Base-by-base conservation (phyloP, 1,140 invertebrate genomes). In the Brachionus sp. region DNA sequence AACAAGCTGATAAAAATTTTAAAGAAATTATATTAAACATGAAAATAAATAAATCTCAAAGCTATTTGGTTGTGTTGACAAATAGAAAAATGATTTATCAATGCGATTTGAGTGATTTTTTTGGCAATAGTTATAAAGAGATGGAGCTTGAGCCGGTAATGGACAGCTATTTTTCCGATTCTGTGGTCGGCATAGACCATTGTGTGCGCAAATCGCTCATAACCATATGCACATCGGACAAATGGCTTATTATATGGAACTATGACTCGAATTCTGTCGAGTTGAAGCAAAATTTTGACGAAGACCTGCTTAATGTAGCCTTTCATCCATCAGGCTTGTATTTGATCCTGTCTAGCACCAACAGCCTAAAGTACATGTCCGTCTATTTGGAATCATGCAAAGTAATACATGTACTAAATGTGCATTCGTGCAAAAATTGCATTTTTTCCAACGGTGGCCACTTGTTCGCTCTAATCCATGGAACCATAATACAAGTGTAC, bases 201-300 rank as follows among this genome's bases (percentile, higher is more conserved):
- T 95, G 95, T 87, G 91, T 92, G 3, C 94, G 95, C 92, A 97
- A 96, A 88, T 93, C 94, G 0, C 82, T 96, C 42, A 92, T 95
- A 37, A 92, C 95, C 86, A 96, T 95, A 0, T 93, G 92, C 62
- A 94, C 94, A 73, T 86, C 91, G 10, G 95, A 97, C 87, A 91
- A 93, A 82, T 94, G 92, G 37, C 91, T 97, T 35, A 90, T 93
- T 64, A 91, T 97, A 9, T 97, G 95, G 95, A 95, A 97, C 86
- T 96, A 94, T 85, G 93, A 95, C 86, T 93, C 92, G 0, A 88
- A 87, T 87, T 88, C 19, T 13, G 88, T 95, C 29, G 93, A 95
- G 85, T 88, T 95, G 86, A 91, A 92, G 50, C 94, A 94, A 86
- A 91, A 93, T 84, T 95, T 94, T 86, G 90, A 92, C 44, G 93